Evolutionary conservation across 2,888 invertebrate genomes (phyloP).

Genomic region (Tipula lateralis): DNA sequence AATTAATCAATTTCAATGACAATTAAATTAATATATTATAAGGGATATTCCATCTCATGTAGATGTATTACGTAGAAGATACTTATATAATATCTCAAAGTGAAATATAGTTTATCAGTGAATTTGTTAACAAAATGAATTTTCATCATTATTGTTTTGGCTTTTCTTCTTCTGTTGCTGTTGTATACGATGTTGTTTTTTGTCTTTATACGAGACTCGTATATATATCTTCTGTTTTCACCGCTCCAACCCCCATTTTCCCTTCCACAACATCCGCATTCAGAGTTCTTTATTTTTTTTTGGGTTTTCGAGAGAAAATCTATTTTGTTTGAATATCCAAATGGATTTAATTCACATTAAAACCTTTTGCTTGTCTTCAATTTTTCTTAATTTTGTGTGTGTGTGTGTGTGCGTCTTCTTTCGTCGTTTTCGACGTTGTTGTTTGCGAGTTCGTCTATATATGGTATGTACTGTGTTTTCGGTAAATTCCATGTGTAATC

Average conservation of each 20-base stretch:
- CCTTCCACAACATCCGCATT: not conserved
- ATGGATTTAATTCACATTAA: conserved; percentile 9
- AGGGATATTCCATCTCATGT: not conserved
- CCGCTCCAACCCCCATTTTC: not conserved
- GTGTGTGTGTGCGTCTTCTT: not conserved
- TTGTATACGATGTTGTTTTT: not conserved
- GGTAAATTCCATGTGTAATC: not conserved
- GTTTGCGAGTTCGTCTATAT: not conserved
- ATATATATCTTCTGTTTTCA: not conserved
- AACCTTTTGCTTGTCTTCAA: conserved; percentile 19
- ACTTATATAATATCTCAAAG: not conserved
- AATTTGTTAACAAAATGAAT: conserved; percentile 24
- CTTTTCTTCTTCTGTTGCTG: conserved; percentile 11
- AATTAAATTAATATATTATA: conserved; percentile 24
- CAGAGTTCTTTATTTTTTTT: not conserved
- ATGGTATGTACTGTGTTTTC: not conserved
- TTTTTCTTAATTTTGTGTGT: not conserved
- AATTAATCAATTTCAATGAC: conserved; percentile 11
- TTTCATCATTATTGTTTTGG: conserved; percentile 24
- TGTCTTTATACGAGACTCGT: too few species aligned
- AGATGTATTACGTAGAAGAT: too few species aligned
- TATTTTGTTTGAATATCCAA: conserved; percentile 9
- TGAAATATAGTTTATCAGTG: conserved; percentile 24
- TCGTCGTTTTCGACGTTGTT: not conserved
- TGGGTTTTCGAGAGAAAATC: not conserved